Percentiles rank a stretch among this genome's conserved stretches.
These are phyloP conservation scores for Furcula furcula DNA, from an alignment of 2,888 invertebrate species.

Conservation along the genomic window DNA sequence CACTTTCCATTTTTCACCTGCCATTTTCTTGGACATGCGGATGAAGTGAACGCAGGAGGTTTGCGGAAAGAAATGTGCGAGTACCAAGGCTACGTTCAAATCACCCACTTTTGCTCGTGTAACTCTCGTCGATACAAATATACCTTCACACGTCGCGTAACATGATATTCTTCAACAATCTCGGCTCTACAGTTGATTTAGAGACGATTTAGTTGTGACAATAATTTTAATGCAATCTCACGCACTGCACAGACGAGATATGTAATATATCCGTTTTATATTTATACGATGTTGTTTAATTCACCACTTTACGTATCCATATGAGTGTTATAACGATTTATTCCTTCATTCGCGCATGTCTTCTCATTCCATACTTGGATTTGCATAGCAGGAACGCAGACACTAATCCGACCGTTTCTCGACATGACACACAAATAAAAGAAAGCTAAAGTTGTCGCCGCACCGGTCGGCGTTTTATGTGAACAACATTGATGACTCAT, in stretches of 20 bases:
- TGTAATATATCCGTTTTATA: no score
- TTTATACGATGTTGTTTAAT: constrained; percentile 12
- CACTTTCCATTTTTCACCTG: constrained; percentile 79
- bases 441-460: constrained; percentile 53
- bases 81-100: constrained; percentile 51
- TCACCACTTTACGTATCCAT: constrained; percentile 25
- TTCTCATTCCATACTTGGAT: constrained; percentile 25
- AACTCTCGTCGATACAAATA: constrained; percentile 51
- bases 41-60: constrained; percentile 60
- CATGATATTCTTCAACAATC: constrained; percentile 30
- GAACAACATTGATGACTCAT: constrained; percentile 33
- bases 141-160: constrained; percentile 27
- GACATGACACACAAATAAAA: constrained; percentile 58
- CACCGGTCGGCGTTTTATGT: constrained; percentile 25
- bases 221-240: constrained; percentile 10
- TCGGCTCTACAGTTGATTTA: constrained; percentile 31
- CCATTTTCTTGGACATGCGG: constrained; percentile 63
- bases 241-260: background rate
- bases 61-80: constrained; percentile 64
- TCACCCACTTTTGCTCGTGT: constrained; percentile 61
- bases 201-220: constrained; percentile 21
- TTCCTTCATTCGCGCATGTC: constrained; percentile 31
- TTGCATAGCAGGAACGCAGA: constrained; percentile 41
- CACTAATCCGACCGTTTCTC: constrained; percentile 50
- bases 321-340: constrained; percentile 28